Base-by-base conservation (phyloP, 2,797 vertebrate genomes). In the Protonibea diacanthus region DNA sequence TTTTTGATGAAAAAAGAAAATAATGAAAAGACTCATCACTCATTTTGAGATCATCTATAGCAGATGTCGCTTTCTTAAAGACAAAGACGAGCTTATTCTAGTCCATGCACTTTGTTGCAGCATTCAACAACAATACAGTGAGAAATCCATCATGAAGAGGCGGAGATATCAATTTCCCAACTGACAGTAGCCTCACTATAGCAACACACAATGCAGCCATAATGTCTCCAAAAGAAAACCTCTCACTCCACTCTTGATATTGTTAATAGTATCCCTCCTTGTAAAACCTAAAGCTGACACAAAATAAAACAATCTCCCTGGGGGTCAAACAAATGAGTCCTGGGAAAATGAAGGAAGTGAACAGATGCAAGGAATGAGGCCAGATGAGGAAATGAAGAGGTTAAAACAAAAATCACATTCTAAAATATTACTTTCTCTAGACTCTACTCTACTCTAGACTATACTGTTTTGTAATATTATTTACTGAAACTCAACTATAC, bases 91-190 rank as follows among this genome's bases (percentile, higher is more conserved):
- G 0, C 40, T n/a, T 45, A 44, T 64, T 76, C 27, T 70, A 3
- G 40, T 18, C 42, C 17, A 25, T 21, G 62, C n/a, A 38, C 21
- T 51, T 57, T 55, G 49, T 55, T 47, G 14, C 49, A 69, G 2
- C 17, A 23, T 65, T 62, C 29, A 45, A 3, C 62, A 71, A 55
- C 23, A 67, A 68, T 75, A 23, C 21, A 75, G 49, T 0, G 1
- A 65, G 29, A 69, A 49, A 70, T 84, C 53, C 21, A 62, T 84
- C 51, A 74, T 5, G 25, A 45, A 38, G 27, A 57, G 51, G 51
- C 7, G 0, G 23, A 64, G 18, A 64, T 52, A 61, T 75, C 33
- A 25, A 48, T 74, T 76, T 74, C 60, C 29, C 58, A 33, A 3
- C 59, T 71, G 71, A 78, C 74, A 68, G 61, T 12, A 27, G 45